Conservation (phyloP, 1,140 invertebrate genomes). For the Leptopilina boulardi region DNA sequence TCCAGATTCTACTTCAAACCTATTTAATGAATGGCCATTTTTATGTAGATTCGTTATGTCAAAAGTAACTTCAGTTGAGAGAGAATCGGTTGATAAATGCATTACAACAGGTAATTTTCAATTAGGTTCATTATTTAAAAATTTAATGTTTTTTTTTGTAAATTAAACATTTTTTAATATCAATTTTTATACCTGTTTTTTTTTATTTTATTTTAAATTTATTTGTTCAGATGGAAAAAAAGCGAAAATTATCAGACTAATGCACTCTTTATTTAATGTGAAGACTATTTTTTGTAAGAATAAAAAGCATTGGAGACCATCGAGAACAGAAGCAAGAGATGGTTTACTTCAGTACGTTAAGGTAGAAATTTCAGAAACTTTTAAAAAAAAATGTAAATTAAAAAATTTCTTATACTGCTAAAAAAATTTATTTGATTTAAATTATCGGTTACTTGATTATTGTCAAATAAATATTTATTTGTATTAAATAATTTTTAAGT, state of each 20-base stretch:
- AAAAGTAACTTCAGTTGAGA: background rate
- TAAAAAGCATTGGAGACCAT: background rate
- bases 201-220: background rate
- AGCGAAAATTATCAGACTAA: background rate
- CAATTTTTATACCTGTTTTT: background rate
- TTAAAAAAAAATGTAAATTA: background rate
- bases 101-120: background rate
- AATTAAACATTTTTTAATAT: background rate
- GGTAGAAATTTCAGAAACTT: background rate
- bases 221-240: conserved; percentile 3
- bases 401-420: background rate
- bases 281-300: background rate
- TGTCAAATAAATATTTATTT: too few relatives aligned
- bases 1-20: background rate
- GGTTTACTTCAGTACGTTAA: background rate
- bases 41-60: background rate
- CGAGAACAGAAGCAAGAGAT: background rate
- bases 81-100: background rate
- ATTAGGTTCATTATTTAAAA: background rate
- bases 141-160: background rate
- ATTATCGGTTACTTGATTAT: too few relatives aligned
- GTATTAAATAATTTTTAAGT: too few relatives aligned
- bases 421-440: too few relatives aligned
- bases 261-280: background rate
- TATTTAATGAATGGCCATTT: background rate